These are phyloP conservation scores for Kudoa iwatai DNA, from an alignment of 30 jellyfish, hydroid and myxozoan genomes.

Conservation along the genomic window DNA sequence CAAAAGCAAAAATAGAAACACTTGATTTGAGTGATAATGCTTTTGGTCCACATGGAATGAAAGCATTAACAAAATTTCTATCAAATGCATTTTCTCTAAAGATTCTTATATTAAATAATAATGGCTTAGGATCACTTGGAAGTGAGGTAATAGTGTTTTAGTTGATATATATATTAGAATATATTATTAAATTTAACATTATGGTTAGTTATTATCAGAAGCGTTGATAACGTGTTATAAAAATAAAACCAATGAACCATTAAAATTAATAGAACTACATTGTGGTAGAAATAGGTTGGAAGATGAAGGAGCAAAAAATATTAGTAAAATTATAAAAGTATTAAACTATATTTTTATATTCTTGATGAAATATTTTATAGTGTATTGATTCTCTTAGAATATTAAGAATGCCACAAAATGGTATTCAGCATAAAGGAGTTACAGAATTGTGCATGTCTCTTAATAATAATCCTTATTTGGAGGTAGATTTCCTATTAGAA, in stretches of 20 bases:
- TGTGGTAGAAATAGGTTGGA: conserved; percentile 75
- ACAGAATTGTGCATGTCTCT: too few species aligned
- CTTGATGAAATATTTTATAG: not conserved
- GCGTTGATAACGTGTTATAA: conserved; percentile 33
- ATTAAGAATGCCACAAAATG: conserved; percentile 38
- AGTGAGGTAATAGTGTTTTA: conserved; percentile 21
- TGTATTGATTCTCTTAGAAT: not conserved
- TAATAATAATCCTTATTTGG: too few species aligned
- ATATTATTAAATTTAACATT: not conserved
- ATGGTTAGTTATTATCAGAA: conserved; percentile 17
- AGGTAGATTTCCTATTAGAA: too few species aligned
- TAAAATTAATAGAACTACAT: conserved; percentile 22
- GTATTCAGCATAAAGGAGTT: conserved; percentile 52
- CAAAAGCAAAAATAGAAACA: conserved; percentile 31
- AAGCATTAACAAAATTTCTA: conserved; percentile 22
- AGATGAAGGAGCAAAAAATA: conserved; percentile 57
- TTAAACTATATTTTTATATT: not conserved
- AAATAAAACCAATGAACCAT: conserved; percentile 12
- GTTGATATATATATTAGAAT: too few species aligned
- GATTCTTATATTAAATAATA: conserved; percentile 17
- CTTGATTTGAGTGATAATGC: conserved; percentile 71
- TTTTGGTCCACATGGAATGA: conserved; percentile 81
- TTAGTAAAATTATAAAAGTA: conserved; percentile 22
- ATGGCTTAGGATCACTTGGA: conserved; percentile 73
- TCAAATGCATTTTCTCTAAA: conserved; percentile 19